phyloP scores from a whole-genome alignment of 1,140 invertebrate species.

The Ditylenchus dipsaci region DNA sequence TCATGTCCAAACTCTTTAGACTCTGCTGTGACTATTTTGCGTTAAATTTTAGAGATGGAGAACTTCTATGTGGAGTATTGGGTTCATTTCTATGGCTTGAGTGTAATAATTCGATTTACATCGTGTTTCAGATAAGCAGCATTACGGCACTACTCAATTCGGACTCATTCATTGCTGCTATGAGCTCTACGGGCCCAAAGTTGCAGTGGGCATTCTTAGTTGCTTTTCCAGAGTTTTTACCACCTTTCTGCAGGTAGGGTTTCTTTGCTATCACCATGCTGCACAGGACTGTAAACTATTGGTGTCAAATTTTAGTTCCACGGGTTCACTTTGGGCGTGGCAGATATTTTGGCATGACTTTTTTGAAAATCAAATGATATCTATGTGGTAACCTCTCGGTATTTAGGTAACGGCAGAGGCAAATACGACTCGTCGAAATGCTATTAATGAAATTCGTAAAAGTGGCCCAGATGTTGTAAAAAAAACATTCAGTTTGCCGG shows the following conservation, averaged over 20 bases:
- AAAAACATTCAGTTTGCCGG: constrained; percentile 69
- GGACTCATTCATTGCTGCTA: constrained; percentile 67
- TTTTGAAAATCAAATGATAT: background rate
- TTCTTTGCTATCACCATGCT: no score
- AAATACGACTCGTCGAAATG: constrained; percentile 69
- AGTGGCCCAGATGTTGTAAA: constrained; percentile 68
- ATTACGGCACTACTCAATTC: constrained; percentile 88
- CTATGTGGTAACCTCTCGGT: constrained; percentile 70
- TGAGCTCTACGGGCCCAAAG: constrained; percentile 79
- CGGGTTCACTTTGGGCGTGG: constrained; percentile 83
- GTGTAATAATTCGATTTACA: no score
- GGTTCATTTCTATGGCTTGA: no score
- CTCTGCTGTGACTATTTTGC: constrained; percentile 20
- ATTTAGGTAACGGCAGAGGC: constrained; percentile 74
- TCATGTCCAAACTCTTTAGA: constrained; percentile 6
- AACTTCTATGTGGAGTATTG: constrained; percentile 84
- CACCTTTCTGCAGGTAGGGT: constrained; percentile 72
- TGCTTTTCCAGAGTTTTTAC: constrained; percentile 87
- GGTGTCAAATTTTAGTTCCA: constrained; percentile 58
- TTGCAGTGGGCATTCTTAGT: constrained; percentile 75
- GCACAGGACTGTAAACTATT: background rate
- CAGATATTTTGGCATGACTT: background rate
- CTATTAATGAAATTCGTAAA: constrained; percentile 68
- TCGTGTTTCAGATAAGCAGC: constrained; percentile 96
- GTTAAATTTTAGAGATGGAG: constrained; percentile 65